These are phyloP conservation scores for Mythimna lalbum DNA, from an alignment of 2,888 invertebrate species.

Conservation along the genomic window DNA sequence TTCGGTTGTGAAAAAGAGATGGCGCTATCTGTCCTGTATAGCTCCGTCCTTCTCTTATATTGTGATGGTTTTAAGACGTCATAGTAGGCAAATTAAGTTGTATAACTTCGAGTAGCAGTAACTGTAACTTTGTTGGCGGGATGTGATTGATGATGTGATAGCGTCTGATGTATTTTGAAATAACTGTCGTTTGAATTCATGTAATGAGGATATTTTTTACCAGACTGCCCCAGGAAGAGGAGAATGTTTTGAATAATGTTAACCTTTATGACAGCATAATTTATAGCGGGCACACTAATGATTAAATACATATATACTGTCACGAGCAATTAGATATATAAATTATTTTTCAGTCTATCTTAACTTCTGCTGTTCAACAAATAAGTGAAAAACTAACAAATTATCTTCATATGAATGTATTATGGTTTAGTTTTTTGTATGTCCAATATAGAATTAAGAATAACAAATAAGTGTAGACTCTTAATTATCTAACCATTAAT, in stretches of 20 bases:
- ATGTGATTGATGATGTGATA: conserved; percentile 48
- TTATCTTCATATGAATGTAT: too few relatives aligned
- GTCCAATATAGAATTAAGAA: too few relatives aligned
- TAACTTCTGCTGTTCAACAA: too few relatives aligned
- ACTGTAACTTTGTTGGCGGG: conserved; percentile 34
- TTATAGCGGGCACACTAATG: background rate
- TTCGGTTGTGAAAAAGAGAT: background rate
- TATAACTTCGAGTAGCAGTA: conserved; percentile 25
- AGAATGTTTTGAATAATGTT: background rate
- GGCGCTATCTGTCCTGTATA: background rate
- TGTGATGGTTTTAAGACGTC: background rate
- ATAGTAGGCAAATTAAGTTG: conserved; percentile 44
- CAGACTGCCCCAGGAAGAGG: background rate
- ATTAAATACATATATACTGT: background rate
- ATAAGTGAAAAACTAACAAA: too few relatives aligned
- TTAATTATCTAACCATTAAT: too few relatives aligned
- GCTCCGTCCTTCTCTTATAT: background rate
- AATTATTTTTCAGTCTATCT: too few relatives aligned
- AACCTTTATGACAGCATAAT: background rate
- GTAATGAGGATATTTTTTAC: conserved; percentile 4
- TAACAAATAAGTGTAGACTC: too few relatives aligned
- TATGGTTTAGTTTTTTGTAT: too few relatives aligned
- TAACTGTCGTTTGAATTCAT: conserved; percentile 26
- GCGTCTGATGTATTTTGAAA: conserved; percentile 7
- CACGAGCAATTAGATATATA: too few relatives aligned